These are phyloP conservation scores for Anoplophora glabripennis DNA, from an alignment of 1,140 invertebrate genomes.

Conservation along the genomic window DNA sequence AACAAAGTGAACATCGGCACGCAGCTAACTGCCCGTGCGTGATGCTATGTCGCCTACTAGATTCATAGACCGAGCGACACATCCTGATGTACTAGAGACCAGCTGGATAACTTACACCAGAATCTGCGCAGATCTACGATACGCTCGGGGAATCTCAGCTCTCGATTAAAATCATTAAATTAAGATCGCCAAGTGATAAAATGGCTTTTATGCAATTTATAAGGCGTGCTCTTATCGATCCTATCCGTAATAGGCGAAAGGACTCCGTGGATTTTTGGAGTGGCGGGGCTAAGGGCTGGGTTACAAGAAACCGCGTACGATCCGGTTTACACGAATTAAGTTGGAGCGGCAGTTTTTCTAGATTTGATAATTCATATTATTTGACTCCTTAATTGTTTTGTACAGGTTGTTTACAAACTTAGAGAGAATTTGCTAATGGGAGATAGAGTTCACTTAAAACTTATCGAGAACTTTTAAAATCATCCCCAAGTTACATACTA, in stretches of 20 bases:
- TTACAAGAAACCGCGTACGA: too few species aligned
- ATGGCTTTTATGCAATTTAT: slow-evolving; percentile 13
- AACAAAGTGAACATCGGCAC: slow-evolving; percentile 39
- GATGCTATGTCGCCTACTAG: slow-evolving; percentile 33
- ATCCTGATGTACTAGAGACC: slow-evolving; percentile 14
- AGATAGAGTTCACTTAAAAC: too few species aligned
- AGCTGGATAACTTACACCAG: slow-evolving; percentile 21
- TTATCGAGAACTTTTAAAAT: too few species aligned
- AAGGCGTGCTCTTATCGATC: slow-evolving; percentile 8
- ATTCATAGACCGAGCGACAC: slow-evolving; percentile 28
- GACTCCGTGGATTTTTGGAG: too few species aligned
- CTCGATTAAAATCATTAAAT: slow-evolving; percentile 32
- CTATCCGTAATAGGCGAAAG: background rate
- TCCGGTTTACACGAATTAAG: too few species aligned
- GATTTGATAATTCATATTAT: too few species aligned
- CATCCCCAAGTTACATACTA: too few species aligned
- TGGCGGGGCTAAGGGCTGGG: too few species aligned
- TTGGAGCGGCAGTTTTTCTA: too few species aligned
- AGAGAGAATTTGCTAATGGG: too few species aligned
- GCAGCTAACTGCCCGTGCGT: slow-evolving; percentile 38
- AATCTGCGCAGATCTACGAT: slow-evolving; percentile 23
- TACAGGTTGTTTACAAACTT: too few species aligned
- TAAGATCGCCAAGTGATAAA: slow-evolving; percentile 24
- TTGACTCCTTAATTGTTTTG: too few species aligned
- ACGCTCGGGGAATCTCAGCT: slow-evolving; percentile 25